Evolutionary conservation across 2,888 invertebrate genomes (phyloP).

Genomic region (Dynastes grantii): DNA sequence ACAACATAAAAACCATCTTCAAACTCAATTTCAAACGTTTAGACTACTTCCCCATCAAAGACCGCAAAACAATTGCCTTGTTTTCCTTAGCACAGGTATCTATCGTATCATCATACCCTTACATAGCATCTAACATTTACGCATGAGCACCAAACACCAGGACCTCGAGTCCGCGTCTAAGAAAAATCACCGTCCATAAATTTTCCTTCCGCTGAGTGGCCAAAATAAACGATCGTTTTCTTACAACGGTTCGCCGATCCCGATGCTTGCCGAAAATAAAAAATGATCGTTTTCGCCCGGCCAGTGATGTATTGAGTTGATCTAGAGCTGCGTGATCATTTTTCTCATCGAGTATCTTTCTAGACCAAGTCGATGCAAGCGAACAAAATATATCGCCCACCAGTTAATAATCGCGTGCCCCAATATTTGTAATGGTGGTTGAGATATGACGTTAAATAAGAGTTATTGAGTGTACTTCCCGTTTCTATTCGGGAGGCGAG

Average conservation of each 20-base stretch:
- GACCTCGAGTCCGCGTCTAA: neutral
- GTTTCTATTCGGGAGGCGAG: too few relatives aligned
- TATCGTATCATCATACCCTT: neutral
- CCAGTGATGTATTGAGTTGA: constrained; percentile 26
- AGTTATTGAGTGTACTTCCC: too few relatives aligned
- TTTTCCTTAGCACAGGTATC: too few relatives aligned
- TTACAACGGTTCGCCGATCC: neutral
- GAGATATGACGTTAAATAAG: too few relatives aligned
- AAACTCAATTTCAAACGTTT: too few relatives aligned
- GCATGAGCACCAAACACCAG: neutral
- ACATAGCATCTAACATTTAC: neutral
- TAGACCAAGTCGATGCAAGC: neutral
- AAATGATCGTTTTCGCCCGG: neutral
- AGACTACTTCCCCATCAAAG: too few relatives aligned
- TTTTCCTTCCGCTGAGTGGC: neutral
- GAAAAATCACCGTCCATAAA: constrained; percentile 13
- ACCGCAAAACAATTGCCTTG: too few relatives aligned
- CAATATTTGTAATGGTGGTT: too few relatives aligned
- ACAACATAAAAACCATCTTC: too few relatives aligned
- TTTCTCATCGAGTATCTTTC: neutral
- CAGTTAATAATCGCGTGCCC: too few relatives aligned
- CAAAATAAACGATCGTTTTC: constrained; percentile 25
- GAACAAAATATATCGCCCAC: too few relatives aligned
- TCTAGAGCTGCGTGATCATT: constrained; percentile 3
- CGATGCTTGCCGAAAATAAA: neutral